Conservation (phyloP, 2,888 invertebrate species). For the Carterocephalus palaemon region DNA sequence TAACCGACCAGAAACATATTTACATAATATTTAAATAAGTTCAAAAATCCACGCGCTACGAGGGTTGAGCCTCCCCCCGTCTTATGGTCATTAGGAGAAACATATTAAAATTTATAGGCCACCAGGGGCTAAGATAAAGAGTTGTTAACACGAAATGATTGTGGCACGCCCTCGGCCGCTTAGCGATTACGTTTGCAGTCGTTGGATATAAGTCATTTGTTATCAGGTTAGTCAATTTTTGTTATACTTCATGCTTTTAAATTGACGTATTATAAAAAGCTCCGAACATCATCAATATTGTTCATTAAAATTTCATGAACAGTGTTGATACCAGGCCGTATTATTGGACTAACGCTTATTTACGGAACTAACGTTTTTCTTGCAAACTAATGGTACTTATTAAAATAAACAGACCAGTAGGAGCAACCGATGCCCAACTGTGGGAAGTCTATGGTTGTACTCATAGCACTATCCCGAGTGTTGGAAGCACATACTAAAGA, state of each 20-base stretch:
- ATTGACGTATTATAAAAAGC: constrained; percentile 29
- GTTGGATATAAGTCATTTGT: constrained; percentile 11
- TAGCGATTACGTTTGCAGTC: constrained; percentile 17
- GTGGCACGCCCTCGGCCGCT: constrained; percentile 39
- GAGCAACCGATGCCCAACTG: too few species aligned
- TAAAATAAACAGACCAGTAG: too few species aligned
- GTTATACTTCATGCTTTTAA: constrained; percentile 5
- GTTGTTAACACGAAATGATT: constrained; percentile 75
- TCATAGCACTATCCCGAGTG: too few species aligned
- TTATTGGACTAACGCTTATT: too few species aligned
- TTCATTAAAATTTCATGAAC: too few species aligned
- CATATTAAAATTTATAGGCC: constrained; percentile 63
- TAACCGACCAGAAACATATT: constrained; percentile 39
- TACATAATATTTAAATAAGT: constrained; percentile 68
- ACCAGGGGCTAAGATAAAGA: constrained; percentile 52
- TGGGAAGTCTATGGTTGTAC: too few species aligned
- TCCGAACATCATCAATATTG: too few species aligned
- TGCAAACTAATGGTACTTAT: too few species aligned
- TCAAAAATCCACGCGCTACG: constrained; percentile 51
- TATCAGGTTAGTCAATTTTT: constrained; percentile 12
- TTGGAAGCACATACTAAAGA: too few species aligned
- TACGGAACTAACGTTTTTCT: too few species aligned
- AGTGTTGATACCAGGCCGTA: too few species aligned
- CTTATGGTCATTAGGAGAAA: constrained; percentile 62
- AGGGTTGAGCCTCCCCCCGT: constrained; percentile 39